Percentiles rank a stretch among this genome's conserved stretches.
Evolutionary conservation across 2,113 vertebrate species (phyloP).

Genomic region (Bostrychus sinensis): DNA sequence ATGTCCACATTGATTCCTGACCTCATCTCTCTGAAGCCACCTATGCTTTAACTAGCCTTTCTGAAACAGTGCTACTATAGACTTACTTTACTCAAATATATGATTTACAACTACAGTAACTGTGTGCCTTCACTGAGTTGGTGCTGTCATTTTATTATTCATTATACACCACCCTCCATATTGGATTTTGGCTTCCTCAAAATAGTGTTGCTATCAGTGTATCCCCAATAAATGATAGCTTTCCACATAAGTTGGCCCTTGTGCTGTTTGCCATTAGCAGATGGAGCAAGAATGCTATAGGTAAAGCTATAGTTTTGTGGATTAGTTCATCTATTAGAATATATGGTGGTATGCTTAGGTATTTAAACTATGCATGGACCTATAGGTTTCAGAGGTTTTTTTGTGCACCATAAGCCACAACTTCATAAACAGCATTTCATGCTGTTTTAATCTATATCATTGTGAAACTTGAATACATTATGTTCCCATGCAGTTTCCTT

Average conservation of each 20-base stretch:
- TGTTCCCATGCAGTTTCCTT: not conserved
- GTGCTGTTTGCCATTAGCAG: not conserved
- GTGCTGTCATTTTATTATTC: too few species aligned
- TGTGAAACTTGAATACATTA: not conserved
- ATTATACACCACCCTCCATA: too few species aligned
- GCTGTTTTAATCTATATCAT: not conserved
- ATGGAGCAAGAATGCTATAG: not conserved
- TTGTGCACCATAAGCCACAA: not conserved
- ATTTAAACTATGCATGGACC: not conserved
- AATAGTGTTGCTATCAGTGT: too few species aligned
- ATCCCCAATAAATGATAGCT: not conserved
- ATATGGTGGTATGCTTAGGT: not conserved
- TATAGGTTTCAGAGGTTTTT: not conserved
- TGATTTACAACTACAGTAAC: too few species aligned
- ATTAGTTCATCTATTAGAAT: too few species aligned
- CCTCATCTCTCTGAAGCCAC: conserved; percentile 16
- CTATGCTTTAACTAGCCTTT: not conserved
- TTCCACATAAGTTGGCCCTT: not conserved
- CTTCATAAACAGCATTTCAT: conserved; percentile 1
- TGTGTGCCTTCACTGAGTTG: too few species aligned
- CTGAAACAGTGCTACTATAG: not conserved
- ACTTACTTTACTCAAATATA: not conserved
- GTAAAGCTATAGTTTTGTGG: not conserved
- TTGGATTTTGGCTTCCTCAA: too few species aligned
- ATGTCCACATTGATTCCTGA: conserved; percentile 38